phyloP scores from a whole-genome alignment of 2,113 vertebrate species.

The Paratilapia polleni region DNA sequence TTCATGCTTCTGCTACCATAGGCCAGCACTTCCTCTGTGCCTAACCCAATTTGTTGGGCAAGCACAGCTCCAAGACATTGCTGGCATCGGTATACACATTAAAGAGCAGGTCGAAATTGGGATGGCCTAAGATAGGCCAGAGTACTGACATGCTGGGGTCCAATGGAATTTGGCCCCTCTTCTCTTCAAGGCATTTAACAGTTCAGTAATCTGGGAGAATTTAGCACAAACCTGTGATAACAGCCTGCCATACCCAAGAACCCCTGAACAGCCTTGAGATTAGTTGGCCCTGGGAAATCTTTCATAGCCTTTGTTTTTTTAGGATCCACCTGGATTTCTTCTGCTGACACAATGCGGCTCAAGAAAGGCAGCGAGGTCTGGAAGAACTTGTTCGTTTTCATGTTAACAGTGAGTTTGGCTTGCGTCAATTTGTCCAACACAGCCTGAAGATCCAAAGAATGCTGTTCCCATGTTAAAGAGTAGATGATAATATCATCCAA shows the following conservation, averaged over 20 bases:
- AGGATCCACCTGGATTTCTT: background rate
- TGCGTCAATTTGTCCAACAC: too few species aligned
- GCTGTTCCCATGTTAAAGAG: background rate
- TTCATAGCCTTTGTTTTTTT: background rate
- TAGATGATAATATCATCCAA: background rate
- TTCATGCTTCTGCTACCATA: too few species aligned
- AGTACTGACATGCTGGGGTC: too few species aligned
- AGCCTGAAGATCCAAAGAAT: too few species aligned
- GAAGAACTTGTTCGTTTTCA: background rate
- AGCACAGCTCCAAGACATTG: too few species aligned
- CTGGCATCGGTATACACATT: too few species aligned
- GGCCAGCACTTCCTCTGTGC: too few species aligned
- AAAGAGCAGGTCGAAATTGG: too few species aligned
- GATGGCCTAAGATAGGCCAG: too few species aligned
- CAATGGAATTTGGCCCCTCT: background rate
- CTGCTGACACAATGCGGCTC: background rate
- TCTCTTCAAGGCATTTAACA: background rate
- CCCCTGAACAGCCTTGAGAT: background rate
- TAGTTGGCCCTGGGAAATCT: background rate
- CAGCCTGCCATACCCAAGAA: background rate
- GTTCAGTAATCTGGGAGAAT: background rate
- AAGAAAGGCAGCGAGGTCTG: background rate
- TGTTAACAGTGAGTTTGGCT: background rate
- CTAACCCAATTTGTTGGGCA: too few species aligned
- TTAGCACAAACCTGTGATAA: background rate